phyloP scores from a whole-genome alignment of 2,888 invertebrate genomes.

The Criorhina ranunculi region DNA sequence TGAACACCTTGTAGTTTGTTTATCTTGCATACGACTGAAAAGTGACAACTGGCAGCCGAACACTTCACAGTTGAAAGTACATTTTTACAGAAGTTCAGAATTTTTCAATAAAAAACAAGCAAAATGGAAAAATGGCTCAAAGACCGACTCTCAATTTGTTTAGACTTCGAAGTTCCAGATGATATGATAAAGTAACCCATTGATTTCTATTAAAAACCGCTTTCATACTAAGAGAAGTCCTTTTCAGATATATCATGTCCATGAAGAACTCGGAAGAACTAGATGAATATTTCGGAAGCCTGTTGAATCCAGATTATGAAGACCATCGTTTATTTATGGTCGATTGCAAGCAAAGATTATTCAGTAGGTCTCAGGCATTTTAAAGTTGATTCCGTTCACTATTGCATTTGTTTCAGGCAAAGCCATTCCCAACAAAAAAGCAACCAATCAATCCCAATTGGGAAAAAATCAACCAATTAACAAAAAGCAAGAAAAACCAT shows the following conservation, averaged over 20 bases:
- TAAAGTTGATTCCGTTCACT: background rate
- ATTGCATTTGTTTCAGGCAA: conserved; percentile 57
- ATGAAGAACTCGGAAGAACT: conserved; percentile 90
- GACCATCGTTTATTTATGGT: conserved; percentile 88
- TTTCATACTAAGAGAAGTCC: background rate
- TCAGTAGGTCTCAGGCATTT: conserved; percentile 81
- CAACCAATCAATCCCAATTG: conserved; percentile 62
- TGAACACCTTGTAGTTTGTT: too few relatives aligned
- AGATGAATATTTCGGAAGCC: conserved; percentile 91
- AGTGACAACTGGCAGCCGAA: background rate
- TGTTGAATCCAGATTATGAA: conserved; percentile 88
- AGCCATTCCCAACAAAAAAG: conserved; percentile 78
- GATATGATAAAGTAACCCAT: conserved; percentile 90
- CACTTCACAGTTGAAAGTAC: background rate
- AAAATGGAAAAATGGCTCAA: conserved; percentile 89
- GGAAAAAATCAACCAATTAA: conserved; percentile 42
- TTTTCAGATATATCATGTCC: conserved; percentile 88
- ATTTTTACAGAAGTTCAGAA: background rate
- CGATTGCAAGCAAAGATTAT: conserved; percentile 86
- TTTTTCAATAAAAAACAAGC: background rate
- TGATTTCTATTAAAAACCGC: conserved; percentile 71
- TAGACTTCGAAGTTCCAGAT: conserved; percentile 89
- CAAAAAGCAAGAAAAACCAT: conserved; percentile 49
- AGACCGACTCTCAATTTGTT: conserved; percentile 87
- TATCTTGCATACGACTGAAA: too few relatives aligned